These are phyloP conservation scores for Spodoptera picta DNA, from an alignment of 2,888 invertebrate species.

Conservation along the genomic window DNA sequence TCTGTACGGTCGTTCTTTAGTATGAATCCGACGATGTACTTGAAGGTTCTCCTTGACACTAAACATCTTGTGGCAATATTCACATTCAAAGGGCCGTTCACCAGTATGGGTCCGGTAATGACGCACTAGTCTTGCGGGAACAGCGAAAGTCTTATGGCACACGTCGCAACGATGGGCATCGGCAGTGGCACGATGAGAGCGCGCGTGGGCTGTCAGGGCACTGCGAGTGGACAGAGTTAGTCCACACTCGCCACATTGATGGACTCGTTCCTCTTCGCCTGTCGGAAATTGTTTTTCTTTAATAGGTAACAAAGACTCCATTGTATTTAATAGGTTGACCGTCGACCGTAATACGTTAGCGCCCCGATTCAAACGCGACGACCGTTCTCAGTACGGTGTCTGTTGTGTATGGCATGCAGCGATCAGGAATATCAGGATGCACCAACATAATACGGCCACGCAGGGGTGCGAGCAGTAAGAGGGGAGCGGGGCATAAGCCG, in stretches of 20 bases:
- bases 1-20: slow-evolving; percentile 96
- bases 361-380: slow-evolving; percentile 65
- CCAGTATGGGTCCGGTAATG: slow-evolving; percentile 97
- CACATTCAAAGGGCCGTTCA: slow-evolving; percentile 96
- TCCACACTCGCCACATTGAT: slow-evolving; percentile 92
- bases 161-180: slow-evolving; percentile 97
- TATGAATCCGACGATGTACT: slow-evolving; percentile 96
- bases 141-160: slow-evolving; percentile 96
- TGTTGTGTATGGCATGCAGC: slow-evolving; percentile 83
- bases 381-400: slow-evolving; percentile 81
- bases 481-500: slow-evolving; percentile 70
- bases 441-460: slow-evolving; percentile 77
- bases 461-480: slow-evolving; percentile 68
- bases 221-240: slow-evolving; percentile 93
- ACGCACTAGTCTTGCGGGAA: slow-evolving; percentile 94
- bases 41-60: slow-evolving; percentile 97
- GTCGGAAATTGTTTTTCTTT: slow-evolving; percentile 72
- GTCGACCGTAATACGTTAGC: slow-evolving; percentile 48
- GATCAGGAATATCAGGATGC: slow-evolving; percentile 86
- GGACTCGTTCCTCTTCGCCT: slow-evolving; percentile 87
- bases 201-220: slow-evolving; percentile 92
- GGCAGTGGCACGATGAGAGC: slow-evolving; percentile 79
- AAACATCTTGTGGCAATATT: slow-evolving; percentile 97
- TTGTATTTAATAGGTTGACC: slow-evolving; percentile 46
- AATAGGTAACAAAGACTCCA: slow-evolving; percentile 67